A percentile compares a stretch with the other conserved stretches of the same genome.
These are phyloP conservation scores for Apodemus sylvaticus DNA, from an alignment of 2,113 vertebrate genomes.

Conservation along the genomic window DNA sequence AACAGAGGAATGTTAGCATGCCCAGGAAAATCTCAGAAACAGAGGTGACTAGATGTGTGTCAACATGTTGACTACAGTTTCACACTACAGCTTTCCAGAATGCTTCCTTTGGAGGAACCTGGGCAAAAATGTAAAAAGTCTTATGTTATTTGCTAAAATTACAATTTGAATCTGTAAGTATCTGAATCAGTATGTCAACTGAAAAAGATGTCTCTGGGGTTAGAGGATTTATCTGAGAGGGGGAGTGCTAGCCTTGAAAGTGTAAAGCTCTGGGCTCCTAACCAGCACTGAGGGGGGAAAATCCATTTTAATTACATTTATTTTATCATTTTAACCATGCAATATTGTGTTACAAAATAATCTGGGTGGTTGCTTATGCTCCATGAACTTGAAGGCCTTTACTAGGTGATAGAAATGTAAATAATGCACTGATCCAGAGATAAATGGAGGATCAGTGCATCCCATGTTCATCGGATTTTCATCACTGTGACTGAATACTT, in stretches of 20 bases:
- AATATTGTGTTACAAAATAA: background rate
- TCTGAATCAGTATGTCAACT: background rate
- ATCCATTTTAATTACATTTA: background rate
- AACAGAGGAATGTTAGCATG: background rate
- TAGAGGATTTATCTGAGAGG: background rate
- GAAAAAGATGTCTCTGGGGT: background rate
- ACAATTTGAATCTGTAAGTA: background rate
- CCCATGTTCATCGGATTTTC: background rate
- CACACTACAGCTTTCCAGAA: background rate
- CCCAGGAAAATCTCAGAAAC: background rate
- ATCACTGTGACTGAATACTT: background rate
- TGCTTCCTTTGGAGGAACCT: background rate
- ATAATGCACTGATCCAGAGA: too few relatives aligned
- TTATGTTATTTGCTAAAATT: conserved; percentile 12
- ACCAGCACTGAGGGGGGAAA: background rate
- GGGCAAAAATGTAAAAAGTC: background rate
- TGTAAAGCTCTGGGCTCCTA: background rate
- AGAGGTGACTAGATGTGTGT: background rate
- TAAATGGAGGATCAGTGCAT: background rate
- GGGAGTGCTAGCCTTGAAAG: background rate
- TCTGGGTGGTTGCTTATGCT: background rate
- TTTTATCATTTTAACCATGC: background rate
- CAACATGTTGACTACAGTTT: background rate
- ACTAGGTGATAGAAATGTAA: background rate
- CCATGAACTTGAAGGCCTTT: background rate